Evolutionary conservation across 2,797 vertebrate species (phyloP), one percentile per base, ranked within the genome.

Genomic region (Argentina silus): DNA sequence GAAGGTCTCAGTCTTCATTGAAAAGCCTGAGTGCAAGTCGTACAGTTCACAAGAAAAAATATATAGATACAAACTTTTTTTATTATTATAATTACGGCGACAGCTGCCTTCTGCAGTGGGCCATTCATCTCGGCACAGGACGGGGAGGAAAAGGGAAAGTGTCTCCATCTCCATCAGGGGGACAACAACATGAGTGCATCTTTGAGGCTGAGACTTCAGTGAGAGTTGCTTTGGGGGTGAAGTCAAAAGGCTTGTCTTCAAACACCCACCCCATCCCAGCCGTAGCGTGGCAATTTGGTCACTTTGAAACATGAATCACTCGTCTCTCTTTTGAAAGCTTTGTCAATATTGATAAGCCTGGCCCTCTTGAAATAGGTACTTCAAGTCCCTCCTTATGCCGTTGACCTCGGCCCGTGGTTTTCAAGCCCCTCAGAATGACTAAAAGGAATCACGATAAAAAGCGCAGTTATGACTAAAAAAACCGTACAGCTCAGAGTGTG

Each of bases 201-300:
- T 70, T 62, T 69, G 47, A 74, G 6, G 2, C 15, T 69, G 67
- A 71, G 60, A 78, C 61, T 70, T 66, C 51, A 64, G 60, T 73
- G 60, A 73, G 72, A 74, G 53, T 63, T 51, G 68, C 72, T 7
- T 42, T 15, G 14, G 14, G 53, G 75, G 66, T 78, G 72, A 79
- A 80, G 83, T 84, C 69, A 85, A 83, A 85, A 75, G 72, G 67
- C 74, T 72, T 79, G 70, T 78, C 69, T 75, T 82, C 76, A 80
- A 74, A 75, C 71, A 70, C 69, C 12, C 10, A 23, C 7, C 23
- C 59, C 62, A 57, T 73, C 76, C 77, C 77, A 56, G 81, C 42
- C 3, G 69, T 42, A 53, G 61, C 67, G 47, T 60, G 53, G 71
- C 67, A 79, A 74, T 85, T 81, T 81, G 86, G 86, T 86, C 76